Percentiles rank a stretch among this genome's conserved stretches.
Conservation (phyloP, 2,888 invertebrate species). For the Cartodere bifasciata region DNA sequence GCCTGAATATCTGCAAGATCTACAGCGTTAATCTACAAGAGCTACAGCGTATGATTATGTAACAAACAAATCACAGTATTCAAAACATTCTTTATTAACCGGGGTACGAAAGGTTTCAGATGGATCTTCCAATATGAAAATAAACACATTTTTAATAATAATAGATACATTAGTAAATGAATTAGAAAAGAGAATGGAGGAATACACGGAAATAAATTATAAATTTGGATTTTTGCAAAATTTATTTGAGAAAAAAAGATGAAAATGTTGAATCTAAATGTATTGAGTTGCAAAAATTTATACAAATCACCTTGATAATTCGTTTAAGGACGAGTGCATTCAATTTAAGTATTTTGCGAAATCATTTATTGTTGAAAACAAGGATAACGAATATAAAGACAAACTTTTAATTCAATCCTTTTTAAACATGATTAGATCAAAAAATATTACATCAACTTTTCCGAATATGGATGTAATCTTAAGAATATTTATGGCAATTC, state of each 20-base stretch:
- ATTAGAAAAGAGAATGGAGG: conserved; percentile 1
- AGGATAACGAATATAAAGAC: too few species aligned
- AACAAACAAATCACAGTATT: too few species aligned
- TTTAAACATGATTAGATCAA: not conserved
- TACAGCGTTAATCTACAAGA: too few species aligned
- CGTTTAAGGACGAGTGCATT: conserved; percentile 5
- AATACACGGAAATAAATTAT: not conserved
- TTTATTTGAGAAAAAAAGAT: conserved; percentile 2
- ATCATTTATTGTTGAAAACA: too few species aligned
- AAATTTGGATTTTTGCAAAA: conserved; percentile 4
- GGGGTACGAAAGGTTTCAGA: too few species aligned
- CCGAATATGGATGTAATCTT: conserved; percentile 5
- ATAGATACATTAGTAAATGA: conserved; percentile 1
- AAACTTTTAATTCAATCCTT: too few species aligned
- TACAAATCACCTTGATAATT: conserved; percentile 1
- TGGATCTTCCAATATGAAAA: conserved; percentile 2
- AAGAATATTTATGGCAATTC: conserved; percentile 4
- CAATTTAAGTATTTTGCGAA: conserved; percentile 4
- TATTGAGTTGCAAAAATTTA: conserved; percentile 2
- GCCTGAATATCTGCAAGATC: too few species aligned
- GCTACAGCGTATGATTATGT: too few species aligned
- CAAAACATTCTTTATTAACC: too few species aligned
- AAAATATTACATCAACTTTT: conserved; percentile 2
- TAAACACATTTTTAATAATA: conserved; percentile 1
- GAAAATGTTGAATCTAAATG: not conserved